Percentiles rank a stretch among this genome's conserved stretches.
phyloP scores from a whole-genome alignment of 2,888 invertebrate species.

The Himalopsyche tibetana region DNA sequence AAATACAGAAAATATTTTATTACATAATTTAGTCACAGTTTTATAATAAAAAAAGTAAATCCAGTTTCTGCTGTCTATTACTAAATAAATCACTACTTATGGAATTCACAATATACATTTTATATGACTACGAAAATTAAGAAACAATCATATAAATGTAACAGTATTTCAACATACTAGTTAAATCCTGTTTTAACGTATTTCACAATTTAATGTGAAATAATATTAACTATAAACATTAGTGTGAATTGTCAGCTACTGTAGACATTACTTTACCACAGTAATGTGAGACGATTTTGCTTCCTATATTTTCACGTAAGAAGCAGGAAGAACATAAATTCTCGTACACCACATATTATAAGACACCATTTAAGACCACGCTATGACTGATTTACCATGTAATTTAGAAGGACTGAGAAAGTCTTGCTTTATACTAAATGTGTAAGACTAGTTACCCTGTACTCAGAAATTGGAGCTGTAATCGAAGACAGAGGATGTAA shows the following conservation, averaged over 20 bases:
- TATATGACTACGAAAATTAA: too few relatives aligned
- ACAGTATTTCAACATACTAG: too few relatives aligned
- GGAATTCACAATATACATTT: too few relatives aligned
- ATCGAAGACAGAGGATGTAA: not conserved
- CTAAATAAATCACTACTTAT: too few relatives aligned
- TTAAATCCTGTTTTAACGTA: too few relatives aligned
- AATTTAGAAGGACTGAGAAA: not conserved
- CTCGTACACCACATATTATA: not conserved
- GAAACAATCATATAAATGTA: too few relatives aligned
- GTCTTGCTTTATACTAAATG: not conserved
- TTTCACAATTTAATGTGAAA: too few relatives aligned
- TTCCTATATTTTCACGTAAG: not conserved
- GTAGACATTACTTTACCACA: not conserved
- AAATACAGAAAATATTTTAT: too few relatives aligned
- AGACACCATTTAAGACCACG: constrained; percentile 7
- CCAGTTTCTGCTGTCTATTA: too few relatives aligned
- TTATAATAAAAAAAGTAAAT: too few relatives aligned
- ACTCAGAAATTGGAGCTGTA: not conserved
- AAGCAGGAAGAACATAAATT: not conserved
- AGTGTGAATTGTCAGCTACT: not conserved
- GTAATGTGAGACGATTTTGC: not conserved
- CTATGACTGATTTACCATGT: not conserved
- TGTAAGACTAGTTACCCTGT: not conserved
- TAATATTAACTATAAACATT: not conserved
- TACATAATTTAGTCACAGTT: too few relatives aligned